Evolutionary conservation across 2,113 vertebrate genomes (phyloP).

Genomic region (Onychostoma macrolepis): DNA sequence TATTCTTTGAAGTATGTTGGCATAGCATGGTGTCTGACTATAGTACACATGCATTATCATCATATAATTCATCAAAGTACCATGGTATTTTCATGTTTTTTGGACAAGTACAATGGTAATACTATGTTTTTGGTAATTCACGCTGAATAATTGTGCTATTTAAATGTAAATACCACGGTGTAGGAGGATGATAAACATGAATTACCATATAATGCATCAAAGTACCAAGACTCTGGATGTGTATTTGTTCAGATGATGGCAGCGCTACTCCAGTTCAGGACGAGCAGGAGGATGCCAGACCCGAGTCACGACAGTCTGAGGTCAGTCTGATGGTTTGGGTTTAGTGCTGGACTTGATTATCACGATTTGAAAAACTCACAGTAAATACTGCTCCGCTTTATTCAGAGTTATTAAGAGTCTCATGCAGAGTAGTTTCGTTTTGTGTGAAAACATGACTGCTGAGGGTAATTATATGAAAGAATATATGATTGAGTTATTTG

Average conservation of each 20-base stretch:
- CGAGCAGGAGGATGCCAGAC: conserved; percentile 87
- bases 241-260: conserved; percentile 85
- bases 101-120: background rate
- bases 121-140: background rate
- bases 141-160: too few relatives aligned
- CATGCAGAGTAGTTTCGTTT: too few relatives aligned
- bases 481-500: too few relatives aligned
- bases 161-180: background rate
- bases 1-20: conserved; percentile 65
- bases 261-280: conserved; percentile 96
- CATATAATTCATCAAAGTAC: background rate
- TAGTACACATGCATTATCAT: background rate
- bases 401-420: too few relatives aligned
- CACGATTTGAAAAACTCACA: too few relatives aligned
- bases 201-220: background rate
- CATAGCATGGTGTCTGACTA: conserved; percentile 47
- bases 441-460: too few relatives aligned
- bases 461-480: too few relatives aligned
- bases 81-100: background rate
- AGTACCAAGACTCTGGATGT: background rate
- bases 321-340: conserved; percentile 63
- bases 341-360: background rate
- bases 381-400: too few relatives aligned
- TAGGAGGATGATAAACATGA: background rate
- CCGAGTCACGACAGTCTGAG: conserved; percentile 82